Base-by-base conservation (phyloP, 2,797 vertebrate species). In the Iguana delicatissima region DNA sequence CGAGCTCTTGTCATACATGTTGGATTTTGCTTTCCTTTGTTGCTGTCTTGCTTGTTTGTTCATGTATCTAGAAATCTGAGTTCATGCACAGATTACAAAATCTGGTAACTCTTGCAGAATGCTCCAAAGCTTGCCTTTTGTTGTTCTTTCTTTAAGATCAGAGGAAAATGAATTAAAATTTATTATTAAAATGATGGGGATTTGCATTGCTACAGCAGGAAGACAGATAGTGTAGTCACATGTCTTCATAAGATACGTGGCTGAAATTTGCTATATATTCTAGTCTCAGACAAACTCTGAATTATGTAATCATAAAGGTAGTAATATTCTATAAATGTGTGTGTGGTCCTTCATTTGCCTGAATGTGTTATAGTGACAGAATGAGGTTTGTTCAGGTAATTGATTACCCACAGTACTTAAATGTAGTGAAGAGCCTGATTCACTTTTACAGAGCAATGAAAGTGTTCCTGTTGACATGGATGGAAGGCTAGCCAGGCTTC, bases 1-100 rank as follows among this genome's bases (percentile, higher is more conserved):
- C 38, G 20, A 26, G 5, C 38, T 13, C 18, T 74, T n/a, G 46
- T 9, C 14, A 16, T 16, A 62, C 18, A 32, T 16, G 13, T 80
- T 38, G 26, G 42, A 62, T 20, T 29, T 29, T 8, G 35, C 20
- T 42, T 55, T 26, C 24, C 73, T 79, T 72, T 7, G 12, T 52
- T 80, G 46, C 3, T 46, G 1, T 13, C 57, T 35, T 29, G 50
- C 57, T 42, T 72, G 32, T 59, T 42, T 38, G 62, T n/a, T 46
- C n/a, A 6, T 69, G 9, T 38, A 42, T 57, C 35, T 50, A 42
- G 16, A 57, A 73, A 14, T 32, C 22, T 73, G 22, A 57, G 46
- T 57, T 69, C 26, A 26, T 88, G 59, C 22, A 88, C 50, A 72
- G 46, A 79, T 80, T 89, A 89, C 73, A 79, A 85, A 79, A 10